Conservation (phyloP, 2,797 vertebrate genomes). For the Hydrophis major region DNA sequence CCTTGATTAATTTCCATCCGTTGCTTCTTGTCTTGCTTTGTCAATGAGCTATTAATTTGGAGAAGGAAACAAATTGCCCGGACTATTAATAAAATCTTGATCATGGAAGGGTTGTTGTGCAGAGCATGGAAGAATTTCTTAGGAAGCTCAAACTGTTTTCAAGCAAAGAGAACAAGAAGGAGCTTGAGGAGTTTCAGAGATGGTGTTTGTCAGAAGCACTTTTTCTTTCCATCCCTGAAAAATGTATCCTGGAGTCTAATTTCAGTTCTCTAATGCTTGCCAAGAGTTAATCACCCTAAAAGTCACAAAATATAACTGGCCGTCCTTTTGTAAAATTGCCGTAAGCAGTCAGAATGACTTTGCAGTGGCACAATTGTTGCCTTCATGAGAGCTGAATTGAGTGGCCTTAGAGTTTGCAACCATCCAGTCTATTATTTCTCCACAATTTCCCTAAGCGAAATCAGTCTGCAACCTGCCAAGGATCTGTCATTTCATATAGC, state of each 20-base stretch:
- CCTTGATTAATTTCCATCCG: not conserved
- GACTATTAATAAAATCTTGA: not conserved
- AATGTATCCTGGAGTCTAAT: constrained; percentile 15
- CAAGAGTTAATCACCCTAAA: constrained; percentile 27
- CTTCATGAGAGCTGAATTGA: not conserved
- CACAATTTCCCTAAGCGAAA: constrained; percentile 15
- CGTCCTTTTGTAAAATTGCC: constrained; percentile 19
- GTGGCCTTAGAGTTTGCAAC: not conserved
- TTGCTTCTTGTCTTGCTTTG: not conserved
- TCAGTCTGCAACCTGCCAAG: constrained; percentile 9
- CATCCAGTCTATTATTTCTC: constrained; percentile 18
- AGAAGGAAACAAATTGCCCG: not conserved
- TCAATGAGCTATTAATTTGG: not conserved
- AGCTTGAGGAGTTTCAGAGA: not conserved
- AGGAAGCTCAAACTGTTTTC: not conserved
- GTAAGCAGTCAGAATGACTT: constrained; percentile 2
- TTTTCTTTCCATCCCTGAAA: not conserved
- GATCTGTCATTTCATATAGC: constrained; percentile 16
- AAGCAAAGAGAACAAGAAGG: not conserved
- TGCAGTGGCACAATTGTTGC: constrained; percentile 2
- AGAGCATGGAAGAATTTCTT: not conserved
- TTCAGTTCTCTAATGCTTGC: constrained; percentile 12
- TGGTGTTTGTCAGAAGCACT: not conserved
- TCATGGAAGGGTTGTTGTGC: not conserved
- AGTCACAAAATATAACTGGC: not conserved